A percentile compares a stretch with the other conserved stretches of the same genome.
phyloP scores from a whole-genome alignment of 2,888 invertebrate genomes.

The Apomyelois bistriatella region DNA sequence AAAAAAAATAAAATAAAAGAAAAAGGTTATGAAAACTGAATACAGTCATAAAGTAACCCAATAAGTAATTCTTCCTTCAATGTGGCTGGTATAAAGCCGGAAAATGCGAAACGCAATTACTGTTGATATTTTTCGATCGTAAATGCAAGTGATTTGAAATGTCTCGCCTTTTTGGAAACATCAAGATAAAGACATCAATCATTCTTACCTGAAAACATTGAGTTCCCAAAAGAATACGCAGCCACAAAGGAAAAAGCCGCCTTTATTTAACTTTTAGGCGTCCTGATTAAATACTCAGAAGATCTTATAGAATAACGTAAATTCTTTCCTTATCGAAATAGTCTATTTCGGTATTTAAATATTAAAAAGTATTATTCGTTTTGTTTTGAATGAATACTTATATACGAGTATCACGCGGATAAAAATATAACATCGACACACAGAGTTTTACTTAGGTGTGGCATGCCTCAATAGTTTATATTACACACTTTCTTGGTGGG shows the following conservation, averaged over 20 bases:
- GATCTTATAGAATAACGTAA: conserved; percentile 24
- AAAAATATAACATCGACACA: too few relatives aligned
- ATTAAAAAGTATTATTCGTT: too few relatives aligned
- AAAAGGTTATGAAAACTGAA: too few relatives aligned
- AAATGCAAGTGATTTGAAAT: conserved; percentile 45
- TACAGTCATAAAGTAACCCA: too few relatives aligned
- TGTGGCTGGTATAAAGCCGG: not conserved
- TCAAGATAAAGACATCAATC: conserved; percentile 59
- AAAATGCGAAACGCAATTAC: conserved; percentile 3
- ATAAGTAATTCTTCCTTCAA: not conserved
- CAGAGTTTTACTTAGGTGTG: too few relatives aligned
- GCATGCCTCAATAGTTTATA: too few relatives aligned
- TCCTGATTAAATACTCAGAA: conserved; percentile 30
- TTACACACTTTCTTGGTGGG: too few relatives aligned
- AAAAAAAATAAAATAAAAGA: too few relatives aligned
- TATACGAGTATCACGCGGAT: too few relatives aligned
- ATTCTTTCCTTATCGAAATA: not conserved
- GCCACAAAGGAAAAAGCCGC: conserved; percentile 33
- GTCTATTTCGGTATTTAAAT: too few relatives aligned
- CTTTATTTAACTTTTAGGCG: conserved; percentile 35
- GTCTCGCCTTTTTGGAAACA: conserved; percentile 47
- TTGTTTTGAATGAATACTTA: too few relatives aligned
- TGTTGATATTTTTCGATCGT: conserved; percentile 12
- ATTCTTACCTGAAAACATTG: conserved; percentile 54
- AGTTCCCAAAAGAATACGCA: conserved; percentile 47